phyloP scores from a whole-genome alignment of 2,797 vertebrate species.

The Ataeniobius toweri region DNA sequence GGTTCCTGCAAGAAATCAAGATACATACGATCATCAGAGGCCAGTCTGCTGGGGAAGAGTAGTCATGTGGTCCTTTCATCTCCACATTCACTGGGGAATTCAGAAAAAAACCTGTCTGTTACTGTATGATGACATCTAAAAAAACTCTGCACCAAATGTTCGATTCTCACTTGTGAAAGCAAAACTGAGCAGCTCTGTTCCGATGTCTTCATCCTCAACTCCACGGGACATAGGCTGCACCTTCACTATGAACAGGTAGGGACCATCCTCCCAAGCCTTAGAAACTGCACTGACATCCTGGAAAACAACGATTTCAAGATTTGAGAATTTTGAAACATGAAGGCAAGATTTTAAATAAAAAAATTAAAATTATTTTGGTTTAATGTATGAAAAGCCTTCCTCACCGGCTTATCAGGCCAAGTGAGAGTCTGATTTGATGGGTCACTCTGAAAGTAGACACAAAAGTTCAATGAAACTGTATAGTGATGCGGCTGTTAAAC shows the following conservation, averaged over 20 bases:
- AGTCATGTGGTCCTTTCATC: slow-evolving; percentile 91
- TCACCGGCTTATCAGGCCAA: slow-evolving; percentile 79
- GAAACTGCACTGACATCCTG: slow-evolving; percentile 86
- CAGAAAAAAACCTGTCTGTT: slow-evolving; percentile 1
- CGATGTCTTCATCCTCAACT: slow-evolving; percentile 46
- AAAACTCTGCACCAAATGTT: background rate
- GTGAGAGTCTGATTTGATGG: slow-evolving; percentile 68
- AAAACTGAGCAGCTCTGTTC: slow-evolving; percentile 49
- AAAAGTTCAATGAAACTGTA: background rate
- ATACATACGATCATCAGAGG: slow-evolving; percentile 90
- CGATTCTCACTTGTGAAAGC: slow-evolving; percentile 73
- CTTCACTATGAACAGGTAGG: slow-evolving; percentile 92
- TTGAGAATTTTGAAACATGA: background rate
- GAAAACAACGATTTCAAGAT: background rate
- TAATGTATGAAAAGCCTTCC: slow-evolving; percentile 3
- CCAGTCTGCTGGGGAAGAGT: slow-evolving; percentile 93
- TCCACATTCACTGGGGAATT: slow-evolving; percentile 85
- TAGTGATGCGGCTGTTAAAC: too few species aligned
- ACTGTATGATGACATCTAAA: background rate
- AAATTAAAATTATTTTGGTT: background rate
- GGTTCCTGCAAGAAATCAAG: background rate
- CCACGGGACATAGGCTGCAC: slow-evolving; percentile 67
- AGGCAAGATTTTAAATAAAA: background rate
- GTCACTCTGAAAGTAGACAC: slow-evolving; percentile 52
- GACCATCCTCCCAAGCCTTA: slow-evolving; percentile 91